Percentiles rank a stretch among this genome's conserved stretches.
Conservation (phyloP, 2,888 invertebrate species). For the Prosapia bicincta region DNA sequence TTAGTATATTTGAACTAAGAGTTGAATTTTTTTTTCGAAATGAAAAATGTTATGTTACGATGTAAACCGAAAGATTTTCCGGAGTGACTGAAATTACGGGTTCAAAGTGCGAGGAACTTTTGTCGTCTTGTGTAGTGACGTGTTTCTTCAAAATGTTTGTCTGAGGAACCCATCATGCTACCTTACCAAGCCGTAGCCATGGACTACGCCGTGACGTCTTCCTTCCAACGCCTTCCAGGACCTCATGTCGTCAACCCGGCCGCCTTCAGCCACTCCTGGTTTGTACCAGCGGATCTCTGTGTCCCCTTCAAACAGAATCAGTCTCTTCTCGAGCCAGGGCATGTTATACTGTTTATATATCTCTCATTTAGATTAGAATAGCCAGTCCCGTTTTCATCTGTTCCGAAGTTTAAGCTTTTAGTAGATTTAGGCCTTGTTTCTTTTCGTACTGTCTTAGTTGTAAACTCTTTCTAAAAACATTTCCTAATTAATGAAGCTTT, state of each 20-base stretch:
- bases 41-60: conserved; percentile 9
- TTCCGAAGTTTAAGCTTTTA: background rate
- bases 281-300: conserved; percentile 91
- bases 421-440: background rate
- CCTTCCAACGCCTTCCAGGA: conserved; percentile 50
- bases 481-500: background rate
- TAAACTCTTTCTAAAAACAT: too few species aligned
- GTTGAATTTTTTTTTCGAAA: too few species aligned
- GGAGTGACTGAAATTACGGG: conserved; percentile 19
- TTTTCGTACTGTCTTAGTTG: too few species aligned
- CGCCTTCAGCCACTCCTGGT: conserved; percentile 92
- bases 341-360: conserved; percentile 51
- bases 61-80: conserved; percentile 19
- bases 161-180: conserved; percentile 39
- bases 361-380: conserved; percentile 19
- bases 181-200: conserved; percentile 63
- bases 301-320: conserved; percentile 78
- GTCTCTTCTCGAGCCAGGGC: conserved; percentile 90
- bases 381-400: background rate
- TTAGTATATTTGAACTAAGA: too few species aligned
- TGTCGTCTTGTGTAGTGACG: conserved; percentile 14
- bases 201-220: conserved; percentile 52
- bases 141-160: conserved; percentile 24
- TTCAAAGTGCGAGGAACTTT: conserved; percentile 1
- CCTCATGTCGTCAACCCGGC: conserved; percentile 55